phyloP scores from a whole-genome alignment of 2,888 invertebrate species.

The Cheilosia grossa region DNA sequence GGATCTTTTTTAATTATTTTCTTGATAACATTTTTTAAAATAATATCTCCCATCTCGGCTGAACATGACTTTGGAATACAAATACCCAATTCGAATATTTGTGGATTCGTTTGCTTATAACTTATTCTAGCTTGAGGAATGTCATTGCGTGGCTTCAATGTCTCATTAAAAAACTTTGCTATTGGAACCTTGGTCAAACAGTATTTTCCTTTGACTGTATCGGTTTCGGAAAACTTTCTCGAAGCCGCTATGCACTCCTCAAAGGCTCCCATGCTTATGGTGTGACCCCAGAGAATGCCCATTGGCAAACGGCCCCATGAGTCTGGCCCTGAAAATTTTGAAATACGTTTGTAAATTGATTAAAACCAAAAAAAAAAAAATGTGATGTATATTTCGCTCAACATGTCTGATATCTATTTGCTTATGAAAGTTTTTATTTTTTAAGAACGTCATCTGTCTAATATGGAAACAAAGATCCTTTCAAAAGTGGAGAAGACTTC shows the following conservation, averaged over 20 bases:
- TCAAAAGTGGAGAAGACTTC: too few species aligned
- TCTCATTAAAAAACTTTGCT: slow-evolving; percentile 75
- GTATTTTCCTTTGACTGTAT: slow-evolving; percentile 82
- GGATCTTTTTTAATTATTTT: slow-evolving; percentile 41
- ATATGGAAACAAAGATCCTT: too few species aligned
- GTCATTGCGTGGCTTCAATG: slow-evolving; percentile 76
- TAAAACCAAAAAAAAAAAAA: too few species aligned
- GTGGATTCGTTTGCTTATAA: slow-evolving; percentile 78
- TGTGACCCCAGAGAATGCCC: slow-evolving; percentile 82
- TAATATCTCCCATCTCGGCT: slow-evolving; percentile 76
- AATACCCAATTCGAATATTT: slow-evolving; percentile 80
- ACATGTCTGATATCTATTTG: too few species aligned
- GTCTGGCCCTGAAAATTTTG: slow-evolving; percentile 82
- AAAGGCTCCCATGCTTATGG: slow-evolving; percentile 83
- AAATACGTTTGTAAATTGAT: neutral
- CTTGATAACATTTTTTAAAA: slow-evolving; percentile 77
- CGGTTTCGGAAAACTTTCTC: slow-evolving; percentile 74
- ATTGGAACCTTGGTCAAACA: slow-evolving; percentile 81
- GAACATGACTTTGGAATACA: slow-evolving; percentile 82
- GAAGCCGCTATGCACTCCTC: slow-evolving; percentile 83
- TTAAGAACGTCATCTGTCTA: too few species aligned
- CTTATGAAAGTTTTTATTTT: too few species aligned
- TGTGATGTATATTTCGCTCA: too few species aligned
- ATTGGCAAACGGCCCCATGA: slow-evolving; percentile 83
- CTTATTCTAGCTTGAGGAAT: slow-evolving; percentile 76